A percentile compares a stretch with the other conserved stretches of the same genome.
Evolutionary conservation across 2,797 vertebrate species (phyloP).

Genomic region (Borostomias antarcticus): DNA sequence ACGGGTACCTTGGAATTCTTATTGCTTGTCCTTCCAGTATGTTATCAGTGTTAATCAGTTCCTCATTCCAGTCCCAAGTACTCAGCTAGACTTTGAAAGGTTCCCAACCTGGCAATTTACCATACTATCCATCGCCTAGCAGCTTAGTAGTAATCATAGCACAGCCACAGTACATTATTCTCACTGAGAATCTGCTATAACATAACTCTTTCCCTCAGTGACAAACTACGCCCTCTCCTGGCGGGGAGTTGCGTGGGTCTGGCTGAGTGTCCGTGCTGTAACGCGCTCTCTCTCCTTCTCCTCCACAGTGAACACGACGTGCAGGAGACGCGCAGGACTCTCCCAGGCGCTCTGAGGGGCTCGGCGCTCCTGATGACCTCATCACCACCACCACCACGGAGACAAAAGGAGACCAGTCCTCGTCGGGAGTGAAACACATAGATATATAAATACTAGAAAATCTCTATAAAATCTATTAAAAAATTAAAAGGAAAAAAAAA

Average conservation of each 20-base stretch:
- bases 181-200: too few relatives aligned
- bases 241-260: background rate
- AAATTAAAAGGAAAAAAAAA: slow-evolving; percentile 20
- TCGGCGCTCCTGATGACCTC: background rate
- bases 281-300: background rate
- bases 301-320: background rate
- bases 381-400: slow-evolving; percentile 2
- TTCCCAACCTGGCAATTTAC: too few relatives aligned
- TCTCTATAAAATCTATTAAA: background rate
- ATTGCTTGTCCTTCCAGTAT: too few relatives aligned
- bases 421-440: background rate
- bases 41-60: too few relatives aligned
- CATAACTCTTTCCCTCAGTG: too few relatives aligned
- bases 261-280: background rate
- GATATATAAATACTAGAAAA: slow-evolving; percentile 28
- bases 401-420: background rate
- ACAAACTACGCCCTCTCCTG: too few relatives aligned
- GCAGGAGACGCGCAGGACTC: background rate
- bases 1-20: too few relatives aligned
- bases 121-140: too few relatives aligned
- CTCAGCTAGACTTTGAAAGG: too few relatives aligned
- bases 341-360: background rate
- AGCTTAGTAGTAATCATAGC: too few relatives aligned
- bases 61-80: too few relatives aligned
- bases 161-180: too few relatives aligned